These are phyloP conservation scores for Pitta sordida DNA, from an alignment of 2,113 vertebrate genomes.

Conservation along the genomic window DNA sequence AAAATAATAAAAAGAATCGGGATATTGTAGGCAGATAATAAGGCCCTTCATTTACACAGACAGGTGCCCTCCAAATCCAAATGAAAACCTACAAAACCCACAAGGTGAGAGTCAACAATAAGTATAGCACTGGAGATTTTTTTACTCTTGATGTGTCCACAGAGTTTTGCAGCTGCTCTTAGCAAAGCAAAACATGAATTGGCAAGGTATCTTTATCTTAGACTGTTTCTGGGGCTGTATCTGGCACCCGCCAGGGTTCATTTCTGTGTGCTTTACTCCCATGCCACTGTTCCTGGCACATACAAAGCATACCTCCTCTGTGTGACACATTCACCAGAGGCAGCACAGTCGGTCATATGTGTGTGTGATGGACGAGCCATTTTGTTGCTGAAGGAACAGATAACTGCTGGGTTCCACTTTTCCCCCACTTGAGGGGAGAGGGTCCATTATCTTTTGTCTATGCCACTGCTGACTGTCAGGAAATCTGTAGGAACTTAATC, in stretches of 20 bases:
- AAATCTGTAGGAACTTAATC: not conserved
- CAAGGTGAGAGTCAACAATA: not conserved
- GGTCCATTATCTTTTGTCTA: not conserved
- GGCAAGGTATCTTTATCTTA: not conserved
- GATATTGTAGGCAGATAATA: not conserved
- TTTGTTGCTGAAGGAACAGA: not conserved
- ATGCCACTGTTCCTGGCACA: not conserved
- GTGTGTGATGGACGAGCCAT: not conserved
- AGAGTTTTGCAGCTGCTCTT: not conserved
- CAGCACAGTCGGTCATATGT: not conserved
- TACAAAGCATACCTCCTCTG: accelerated
- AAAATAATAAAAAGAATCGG: not conserved
- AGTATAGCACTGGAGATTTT: not conserved
- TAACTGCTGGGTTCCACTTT: not conserved
- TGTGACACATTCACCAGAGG: accelerated
- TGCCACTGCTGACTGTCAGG: not conserved
- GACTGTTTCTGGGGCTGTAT: not conserved
- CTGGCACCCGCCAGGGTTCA: not conserved
- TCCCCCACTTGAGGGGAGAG: not conserved
- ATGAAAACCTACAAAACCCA: not conserved
- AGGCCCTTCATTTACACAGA: not conserved
- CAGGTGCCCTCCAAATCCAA: not conserved
- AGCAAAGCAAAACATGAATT: not conserved
- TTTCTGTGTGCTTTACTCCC: not conserved
- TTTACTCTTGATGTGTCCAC: not conserved